phyloP scores from a whole-genome alignment of 2,113 vertebrate species.

The Hypanus sabinus region DNA sequence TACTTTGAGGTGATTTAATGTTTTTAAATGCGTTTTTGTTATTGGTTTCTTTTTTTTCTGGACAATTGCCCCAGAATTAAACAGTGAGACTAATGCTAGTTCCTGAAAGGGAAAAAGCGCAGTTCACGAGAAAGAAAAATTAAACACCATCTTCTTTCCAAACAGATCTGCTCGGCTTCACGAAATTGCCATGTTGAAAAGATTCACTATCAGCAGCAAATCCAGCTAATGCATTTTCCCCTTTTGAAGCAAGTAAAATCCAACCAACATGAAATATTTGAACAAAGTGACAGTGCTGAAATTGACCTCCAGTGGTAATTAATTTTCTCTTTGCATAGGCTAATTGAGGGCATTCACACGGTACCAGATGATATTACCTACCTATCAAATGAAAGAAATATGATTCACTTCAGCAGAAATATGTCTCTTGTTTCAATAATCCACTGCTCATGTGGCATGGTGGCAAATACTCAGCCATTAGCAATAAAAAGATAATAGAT shows the following conservation, averaged over 20 bases:
- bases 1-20: conserved; percentile 33
- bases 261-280: conserved; percentile 40
- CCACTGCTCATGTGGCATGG: neutral
- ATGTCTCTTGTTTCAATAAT: neutral
- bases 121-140: conserved; percentile 23
- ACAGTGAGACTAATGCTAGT: conserved; percentile 33
- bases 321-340: conserved; percentile 70
- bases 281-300: conserved; percentile 44
- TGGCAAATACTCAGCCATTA: too few species aligned
- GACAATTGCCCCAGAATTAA: conserved; percentile 52
- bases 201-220: neutral
- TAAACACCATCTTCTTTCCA: neutral
- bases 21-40: conserved; percentile 46
- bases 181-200: conserved; percentile 28
- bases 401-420: too few species aligned
- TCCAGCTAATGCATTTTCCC: neutral
- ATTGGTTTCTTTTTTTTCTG: conserved; percentile 45
- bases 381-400: conserved; percentile 54
- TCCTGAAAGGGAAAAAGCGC: neutral
- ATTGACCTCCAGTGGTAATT: conserved; percentile 63
- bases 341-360: conserved; percentile 73
- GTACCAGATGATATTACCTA: conserved; percentile 62
- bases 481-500: too few species aligned
- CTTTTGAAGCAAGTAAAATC: conserved; percentile 27
- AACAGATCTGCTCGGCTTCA: neutral